phyloP scores from a whole-genome alignment of 2,113 vertebrate genomes.

The Tupaia chinensis region DNA sequence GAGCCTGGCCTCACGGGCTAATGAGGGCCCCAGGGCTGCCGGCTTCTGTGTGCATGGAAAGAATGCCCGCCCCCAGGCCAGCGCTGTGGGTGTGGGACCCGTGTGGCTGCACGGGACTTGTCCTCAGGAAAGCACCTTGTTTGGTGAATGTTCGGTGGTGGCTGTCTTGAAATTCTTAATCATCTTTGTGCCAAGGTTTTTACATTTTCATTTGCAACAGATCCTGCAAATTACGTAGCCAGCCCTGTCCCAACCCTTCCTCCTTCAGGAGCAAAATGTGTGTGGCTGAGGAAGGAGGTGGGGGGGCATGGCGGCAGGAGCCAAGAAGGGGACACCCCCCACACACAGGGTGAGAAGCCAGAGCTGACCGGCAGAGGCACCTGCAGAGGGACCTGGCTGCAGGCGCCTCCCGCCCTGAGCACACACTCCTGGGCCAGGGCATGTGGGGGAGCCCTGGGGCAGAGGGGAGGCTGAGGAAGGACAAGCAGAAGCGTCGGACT shows the following conservation, averaged over 20 bases:
- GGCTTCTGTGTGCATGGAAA: neutral
- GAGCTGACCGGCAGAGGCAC: neutral
- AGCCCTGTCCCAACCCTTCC: neutral
- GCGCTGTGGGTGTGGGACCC: neutral
- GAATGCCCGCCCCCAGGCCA: neutral
- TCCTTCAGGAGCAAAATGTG: neutral
- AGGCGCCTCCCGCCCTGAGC: neutral
- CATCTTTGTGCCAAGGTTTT: neutral
- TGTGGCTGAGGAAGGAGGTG: neutral
- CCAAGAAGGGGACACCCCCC: neutral
- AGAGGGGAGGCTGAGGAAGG: neutral
- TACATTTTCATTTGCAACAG: neutral
- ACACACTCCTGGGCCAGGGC: neutral
- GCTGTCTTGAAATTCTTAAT: neutral
- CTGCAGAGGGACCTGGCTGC: neutral
- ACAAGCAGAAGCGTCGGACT: neutral
- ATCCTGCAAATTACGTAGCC: neutral
- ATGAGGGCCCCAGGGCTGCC: neutral
- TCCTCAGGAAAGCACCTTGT: neutral
- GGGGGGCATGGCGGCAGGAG: rapidly evolving
- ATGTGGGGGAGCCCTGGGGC: neutral
- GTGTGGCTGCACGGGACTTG: neutral
- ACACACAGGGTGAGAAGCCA: neutral
- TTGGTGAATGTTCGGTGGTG: neutral
- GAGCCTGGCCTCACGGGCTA: neutral